A percentile compares a stretch with the other conserved stretches of the same genome.
phyloP scores from a whole-genome alignment of 1,140 invertebrate genomes.

The Drosophila parabipectinata region DNA sequence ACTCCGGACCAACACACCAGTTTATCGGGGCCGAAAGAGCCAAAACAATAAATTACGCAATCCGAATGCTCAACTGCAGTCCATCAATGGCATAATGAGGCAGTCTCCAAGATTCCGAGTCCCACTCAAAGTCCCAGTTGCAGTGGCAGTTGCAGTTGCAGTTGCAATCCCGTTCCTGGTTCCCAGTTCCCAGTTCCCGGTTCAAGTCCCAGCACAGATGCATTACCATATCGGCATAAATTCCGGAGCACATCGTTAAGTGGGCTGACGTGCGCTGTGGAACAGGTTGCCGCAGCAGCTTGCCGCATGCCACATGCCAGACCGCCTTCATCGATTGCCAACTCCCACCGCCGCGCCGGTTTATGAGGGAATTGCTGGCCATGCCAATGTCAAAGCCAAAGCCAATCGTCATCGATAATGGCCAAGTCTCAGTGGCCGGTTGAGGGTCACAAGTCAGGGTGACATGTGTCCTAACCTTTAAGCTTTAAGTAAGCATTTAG shows the following conservation, averaged over 20 bases:
- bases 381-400: conserved; percentile 46
- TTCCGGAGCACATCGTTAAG: conserved; percentile 83
- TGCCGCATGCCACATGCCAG: conserved; percentile 34
- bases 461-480: conserved; percentile 3
- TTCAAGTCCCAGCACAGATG: conserved; percentile 57
- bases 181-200: conserved; percentile 7
- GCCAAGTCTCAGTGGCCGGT: neutral
- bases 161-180: conserved; percentile 26
- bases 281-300: conserved; percentile 25
- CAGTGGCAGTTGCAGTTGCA: conserved; percentile 16
- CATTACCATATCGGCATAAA: conserved; percentile 83
- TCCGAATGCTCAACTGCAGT: conserved; percentile 83
- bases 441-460: conserved; percentile 27
- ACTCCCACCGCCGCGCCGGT: conserved; percentile 33
- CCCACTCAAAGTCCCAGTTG: conserved; percentile 26
- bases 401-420: conserved; percentile 61
- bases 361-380: conserved; percentile 71
- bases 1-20: conserved; percentile 67
- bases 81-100: conserved; percentile 83
- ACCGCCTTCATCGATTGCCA: conserved; percentile 9
- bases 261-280: conserved; percentile 54
- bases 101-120: conserved; percentile 47
- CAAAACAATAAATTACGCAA: conserved; percentile 84
- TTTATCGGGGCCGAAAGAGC: conserved; percentile 74
- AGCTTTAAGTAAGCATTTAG: neutral